Evolutionary conservation across 2,113 vertebrate genomes (phyloP), one percentile per base, ranked within the genome.

Genomic region (Amphiprion percula): DNA sequence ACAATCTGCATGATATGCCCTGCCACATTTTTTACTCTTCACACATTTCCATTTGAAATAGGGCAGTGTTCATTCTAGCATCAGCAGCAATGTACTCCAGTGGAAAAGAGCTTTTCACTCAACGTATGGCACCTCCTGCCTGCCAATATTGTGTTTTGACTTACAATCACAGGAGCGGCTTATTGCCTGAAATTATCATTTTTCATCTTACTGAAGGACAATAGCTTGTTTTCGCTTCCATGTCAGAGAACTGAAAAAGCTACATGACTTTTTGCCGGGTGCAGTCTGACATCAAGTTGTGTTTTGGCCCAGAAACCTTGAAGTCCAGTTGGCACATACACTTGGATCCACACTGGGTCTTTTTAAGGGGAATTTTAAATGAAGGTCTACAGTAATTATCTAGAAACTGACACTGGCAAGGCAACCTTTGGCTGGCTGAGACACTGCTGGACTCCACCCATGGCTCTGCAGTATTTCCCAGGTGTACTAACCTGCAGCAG

Each of bases 361-460:
- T 64, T 72, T 74, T 53, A 63, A 65, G 39, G 77, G 39, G 46
- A 28, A 60, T 70, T 68, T 49, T 26, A 56, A 81, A 82, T 67
- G 58, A 60, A 62, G 37, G 63, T 49, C 64, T 68, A 71, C 26
- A 59, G 64, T 87, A 85, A 91, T 90, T 86, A 90, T 68, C 70
- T 65, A 10, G 41, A 77, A 67, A 74, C 46, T 79, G 67, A 81
- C 50, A 63, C 44, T 30, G 61, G 49, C 66, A 24, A 56, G 47
- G 61, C 26, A 44, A 58, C 24, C 47, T 72, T 53, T 67, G 53
- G 26, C 37, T 41, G 63, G 60, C 55, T 17, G 11, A 52, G 26
- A 59, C 47, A 12, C 60, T 41, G 28, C 72, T 39, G 33, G 61
- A 68, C 21, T 77, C 58, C 68, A 23, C 37, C 23, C 19, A 28